Evolutionary conservation across 2,888 invertebrate genomes (phyloP), one percentile per base, ranked within the genome.

Genomic region (Alitta virens): DNA sequence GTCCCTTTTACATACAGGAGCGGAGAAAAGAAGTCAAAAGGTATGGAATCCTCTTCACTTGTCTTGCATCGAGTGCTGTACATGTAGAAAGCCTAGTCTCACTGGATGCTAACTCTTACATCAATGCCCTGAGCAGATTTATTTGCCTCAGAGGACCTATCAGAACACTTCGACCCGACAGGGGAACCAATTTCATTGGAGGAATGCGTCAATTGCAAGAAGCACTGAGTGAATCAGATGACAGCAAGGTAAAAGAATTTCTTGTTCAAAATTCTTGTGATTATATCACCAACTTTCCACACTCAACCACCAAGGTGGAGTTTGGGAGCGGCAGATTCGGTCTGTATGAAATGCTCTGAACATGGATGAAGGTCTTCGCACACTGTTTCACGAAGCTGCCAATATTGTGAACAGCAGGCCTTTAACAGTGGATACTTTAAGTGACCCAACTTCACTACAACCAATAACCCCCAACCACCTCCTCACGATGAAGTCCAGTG

Each of bases 251-350:
- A 1, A 14, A 27, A 21, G 7, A 26, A 1, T 33, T 43, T n/a
- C 42, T 64, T 2, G 3, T 25, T 9, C 27, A 62, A 9, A 12
- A 51, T 21, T 21, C 25, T 5, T 56, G 61, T 62, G 57, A 58
- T 18, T 64, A 49, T 21, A 23, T 62, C 50, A 14, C 65, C 58
- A 73, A 71, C 61, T 67, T 68, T 9, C 71, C 73, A 5, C 50
- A 50, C 25, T 66, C 73, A 1, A 70, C 38, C 72, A 73, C 57
- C 67, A 68, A 64, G 71, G 71, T 25, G 72, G 71, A 14, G 65
- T 69, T 3, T 73, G 71, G 72, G 74, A 74, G 52, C 23, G 71
- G 14, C 71, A 71, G 52, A n/a, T n/a, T n/a, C n/a, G n/a, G n/a
- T n/a, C n/a, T n/a, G n/a, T n/a, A n/a, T n/a, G n/a, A n/a, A n/a